A percentile compares a stretch with the other conserved stretches of the same genome.
Conservation (phyloP, 2,888 invertebrate species). For the Rhagonycha lutea region DNA sequence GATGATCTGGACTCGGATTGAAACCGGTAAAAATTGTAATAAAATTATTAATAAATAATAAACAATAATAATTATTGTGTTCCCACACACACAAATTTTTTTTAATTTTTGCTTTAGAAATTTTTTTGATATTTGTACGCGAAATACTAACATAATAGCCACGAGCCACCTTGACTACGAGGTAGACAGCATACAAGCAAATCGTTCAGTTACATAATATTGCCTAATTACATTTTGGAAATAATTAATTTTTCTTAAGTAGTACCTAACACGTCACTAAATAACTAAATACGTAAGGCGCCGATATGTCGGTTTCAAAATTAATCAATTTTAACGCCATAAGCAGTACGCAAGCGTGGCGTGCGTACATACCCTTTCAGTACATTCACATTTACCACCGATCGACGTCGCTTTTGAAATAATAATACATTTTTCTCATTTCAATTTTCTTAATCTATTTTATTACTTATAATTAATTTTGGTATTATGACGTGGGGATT, state of each 20-base stretch:
- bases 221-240: background rate
- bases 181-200: no score
- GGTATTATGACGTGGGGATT: slow-evolving; percentile 70
- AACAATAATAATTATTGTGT: no score
- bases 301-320: background rate
- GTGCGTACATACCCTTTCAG: background rate
- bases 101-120: no score
- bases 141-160: no score
- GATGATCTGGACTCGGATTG: no score
- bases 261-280: background rate
- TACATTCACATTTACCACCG: background rate
- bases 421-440: background rate
- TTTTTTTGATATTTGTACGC: no score
- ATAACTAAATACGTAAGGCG: background rate
- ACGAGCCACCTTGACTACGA: no score
- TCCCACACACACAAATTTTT: no score
- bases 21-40: no score
- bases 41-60: no score
- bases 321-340: background rate
- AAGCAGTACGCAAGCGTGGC: background rate
- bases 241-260: background rate
- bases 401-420: background rate
- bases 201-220: background rate
- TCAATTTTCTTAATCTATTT: background rate
- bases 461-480: background rate